phyloP scores from a whole-genome alignment of 2,797 vertebrate genomes.

The Lindbergichthys nudifrons region DNA sequence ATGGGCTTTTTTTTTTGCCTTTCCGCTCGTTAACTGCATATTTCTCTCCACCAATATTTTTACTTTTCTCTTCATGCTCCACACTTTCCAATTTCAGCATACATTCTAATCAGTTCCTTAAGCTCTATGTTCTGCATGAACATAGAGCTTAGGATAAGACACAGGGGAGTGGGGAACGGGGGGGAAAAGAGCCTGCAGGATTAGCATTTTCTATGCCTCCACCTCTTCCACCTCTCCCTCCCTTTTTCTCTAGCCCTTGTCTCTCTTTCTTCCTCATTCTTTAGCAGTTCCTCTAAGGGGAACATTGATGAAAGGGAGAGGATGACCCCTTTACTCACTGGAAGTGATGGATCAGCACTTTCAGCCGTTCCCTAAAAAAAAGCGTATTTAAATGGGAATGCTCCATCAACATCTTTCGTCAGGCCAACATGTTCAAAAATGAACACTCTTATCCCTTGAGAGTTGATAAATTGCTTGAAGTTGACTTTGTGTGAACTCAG shows the following conservation, averaged over 20 bases:
- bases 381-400: slow-evolving; percentile 56
- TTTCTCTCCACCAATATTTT: slow-evolving; percentile 66
- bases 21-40: slow-evolving; percentile 63
- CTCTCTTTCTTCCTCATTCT: slow-evolving; percentile 68
- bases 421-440: slow-evolving; percentile 45
- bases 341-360: slow-evolving; percentile 82
- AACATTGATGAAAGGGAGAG: slow-evolving; percentile 74
- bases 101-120: slow-evolving; percentile 85
- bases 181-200: slow-evolving; percentile 60
- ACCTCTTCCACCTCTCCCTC: slow-evolving; percentile 66
- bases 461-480: slow-evolving; percentile 30
- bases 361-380: slow-evolving; percentile 54
- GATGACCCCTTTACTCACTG: slow-evolving; percentile 77
- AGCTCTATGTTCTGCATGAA: slow-evolving; percentile 82
- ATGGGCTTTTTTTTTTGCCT: slow-evolving; percentile 51
- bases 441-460: slow-evolving; percentile 7
- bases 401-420: slow-evolving; percentile 53
- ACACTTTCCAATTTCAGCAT: slow-evolving; percentile 83
- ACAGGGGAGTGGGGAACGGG: slow-evolving; percentile 59
- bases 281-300: slow-evolving; percentile 67
- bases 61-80: slow-evolving; percentile 69
- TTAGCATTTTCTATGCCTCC: slow-evolving; percentile 81
- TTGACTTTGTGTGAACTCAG: slow-evolving; percentile 53
- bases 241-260: slow-evolving; percentile 57
- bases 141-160: slow-evolving; percentile 65